Evolutionary conservation across 2,113 vertebrate species (phyloP), one percentile per base, ranked within the genome.

Genomic region (Crotalus viridis): DNA sequence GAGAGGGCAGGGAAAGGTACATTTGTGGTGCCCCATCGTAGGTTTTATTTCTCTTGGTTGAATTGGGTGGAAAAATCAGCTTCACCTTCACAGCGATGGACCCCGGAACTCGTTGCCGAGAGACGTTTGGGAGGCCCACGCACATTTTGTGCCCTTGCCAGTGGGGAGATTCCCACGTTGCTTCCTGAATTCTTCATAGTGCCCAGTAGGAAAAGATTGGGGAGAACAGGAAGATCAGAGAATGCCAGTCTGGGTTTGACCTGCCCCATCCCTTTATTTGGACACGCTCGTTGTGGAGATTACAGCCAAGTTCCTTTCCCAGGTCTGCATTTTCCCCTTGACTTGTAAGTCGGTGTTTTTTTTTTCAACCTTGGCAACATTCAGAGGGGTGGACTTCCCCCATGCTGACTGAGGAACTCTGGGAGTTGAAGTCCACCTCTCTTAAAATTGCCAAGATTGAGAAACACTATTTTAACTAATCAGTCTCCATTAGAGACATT

Each of bases 81-180:
- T 52, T 21, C 8, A n/a, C 8, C 1, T 54, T 39, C 81, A 9
- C 3, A 4, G 43, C 43, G 43, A 48, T 0, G 43, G 39, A 10
- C 15, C 33, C 33, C 51, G 10, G 10, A 88, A 52, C 26, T 24
- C 6, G 26, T 24, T 24, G 43, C 1, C 7, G 61, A 28, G 12
- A 2, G 33, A 39, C 17, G 7, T 1, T 54, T 17, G 87, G 12
- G 22, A 46, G 39, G 10, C 43, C 85, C n/a, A 1, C 2, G 5
- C 46, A 8, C 48, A 10, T 91, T 81, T 48, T 9, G 28, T 7
- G 48, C 48, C 46, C 46, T 4, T 3, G 8, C 5, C 24, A 12
- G 26, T n/a, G 19, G 15, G 15, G 51, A 5, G 1, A 9, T 9
- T 4, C 1, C 1, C 5, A 10, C 26, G 0, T 13, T 8, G 5